These are phyloP conservation scores for Sebastes oblongus DNA, from an alignment of 2,797 vertebrate species.

Conservation along the genomic window DNA sequence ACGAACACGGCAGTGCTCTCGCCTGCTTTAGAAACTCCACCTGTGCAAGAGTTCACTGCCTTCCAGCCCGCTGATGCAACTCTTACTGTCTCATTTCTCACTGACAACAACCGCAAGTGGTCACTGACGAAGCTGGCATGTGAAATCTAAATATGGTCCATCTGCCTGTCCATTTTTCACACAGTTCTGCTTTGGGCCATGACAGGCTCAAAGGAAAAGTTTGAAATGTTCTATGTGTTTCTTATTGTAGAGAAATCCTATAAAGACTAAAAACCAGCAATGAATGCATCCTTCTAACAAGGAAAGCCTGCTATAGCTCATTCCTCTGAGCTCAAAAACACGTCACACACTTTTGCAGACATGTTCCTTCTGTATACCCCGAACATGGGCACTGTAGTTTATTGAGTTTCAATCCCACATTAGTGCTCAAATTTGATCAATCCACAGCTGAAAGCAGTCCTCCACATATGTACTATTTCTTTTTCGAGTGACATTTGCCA, in stretches of 20 bases:
- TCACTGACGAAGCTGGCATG: neutral
- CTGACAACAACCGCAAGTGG: neutral
- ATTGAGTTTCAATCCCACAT: neutral
- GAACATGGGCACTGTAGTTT: neutral
- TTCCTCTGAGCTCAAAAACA: neutral
- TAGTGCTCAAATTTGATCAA: neutral
- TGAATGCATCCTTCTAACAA: neutral
- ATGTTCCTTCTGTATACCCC: neutral
- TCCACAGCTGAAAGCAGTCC: neutral
- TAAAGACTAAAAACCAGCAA: neutral
- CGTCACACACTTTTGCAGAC: neutral
- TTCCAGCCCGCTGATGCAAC: constrained; percentile 22
- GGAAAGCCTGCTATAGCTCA: neutral
- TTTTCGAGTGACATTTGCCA: neutral
- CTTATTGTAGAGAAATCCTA: neutral
- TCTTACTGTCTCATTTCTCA: neutral
- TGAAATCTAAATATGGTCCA: constrained; percentile 21
- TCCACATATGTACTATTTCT: neutral
- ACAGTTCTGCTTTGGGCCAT: neutral
- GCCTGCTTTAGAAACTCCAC: too few relatives aligned
- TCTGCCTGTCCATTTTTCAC: neutral
- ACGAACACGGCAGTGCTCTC: too few relatives aligned
- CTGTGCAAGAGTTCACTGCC: neutral
- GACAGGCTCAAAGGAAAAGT: neutral
- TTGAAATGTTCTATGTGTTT: neutral